Base-by-base conservation (phyloP, 2,888 invertebrate species). In the Harpalus rufipes region DNA sequence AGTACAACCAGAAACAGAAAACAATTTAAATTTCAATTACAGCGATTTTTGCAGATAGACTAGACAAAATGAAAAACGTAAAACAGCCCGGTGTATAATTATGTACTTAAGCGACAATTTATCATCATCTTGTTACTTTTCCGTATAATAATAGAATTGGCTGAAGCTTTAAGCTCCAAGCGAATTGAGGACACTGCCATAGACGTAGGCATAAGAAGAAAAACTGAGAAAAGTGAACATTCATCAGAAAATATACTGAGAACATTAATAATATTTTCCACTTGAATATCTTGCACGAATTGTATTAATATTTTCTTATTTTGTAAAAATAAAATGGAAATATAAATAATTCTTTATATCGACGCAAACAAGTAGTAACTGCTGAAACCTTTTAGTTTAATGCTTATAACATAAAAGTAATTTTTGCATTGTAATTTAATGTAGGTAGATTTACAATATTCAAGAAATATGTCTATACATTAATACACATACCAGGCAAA, bases 71-170 rank as follows among this genome's bases (percentile, higher is more conserved):
- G 56, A 82, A 72, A 72, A 59, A 56, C 72, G 51, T 16, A 74
- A 82, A 82, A 72, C 39, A 39, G 72, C 59, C 58, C n/a, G 51
- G 44, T 65, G 56, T 44, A 44, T 72, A 82, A 82, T 82, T 82
- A 82, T 72, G 44, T 39, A 58, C 72, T 82, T 82, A 82, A 74
- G 58, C 41, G 58, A 41, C 82, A 72, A 82, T 82, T 82, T 72
- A 82, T 82, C 82, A 82, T 82, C 25, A 14, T 14, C 21, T 18
- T 44, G 81, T 51, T 65, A 72, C 72, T 72, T 68, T 32, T n/a
- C 59, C n/a, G 56, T 59, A 72, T 82, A 72, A 72, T 82, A 72
- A 81, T 74, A 82, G 82, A 72, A 82, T 72, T 72, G 58, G 58
- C 32, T 44, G 72, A 44, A 72, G 44, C 72, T 72, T 41, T n/a